Conservation (phyloP, 2,888 invertebrate genomes). For the Euzophera pinguis region DNA sequence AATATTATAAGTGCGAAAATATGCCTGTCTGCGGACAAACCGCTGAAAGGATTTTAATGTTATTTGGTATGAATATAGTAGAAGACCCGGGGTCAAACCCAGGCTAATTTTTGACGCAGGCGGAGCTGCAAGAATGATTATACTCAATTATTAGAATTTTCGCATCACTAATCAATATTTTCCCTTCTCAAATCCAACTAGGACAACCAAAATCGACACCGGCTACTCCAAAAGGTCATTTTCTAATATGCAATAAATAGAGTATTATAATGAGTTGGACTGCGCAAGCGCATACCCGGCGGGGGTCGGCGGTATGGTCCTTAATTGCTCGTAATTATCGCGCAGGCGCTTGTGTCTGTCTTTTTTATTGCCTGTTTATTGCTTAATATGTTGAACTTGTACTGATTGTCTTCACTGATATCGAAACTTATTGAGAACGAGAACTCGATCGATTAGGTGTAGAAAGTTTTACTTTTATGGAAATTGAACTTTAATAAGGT, state of each 20-base stretch:
- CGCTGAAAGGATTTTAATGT: too few species aligned
- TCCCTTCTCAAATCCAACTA: slow-evolving; percentile 17
- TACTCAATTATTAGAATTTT: too few species aligned
- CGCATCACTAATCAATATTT: not conserved
- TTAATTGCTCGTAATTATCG: slow-evolving; percentile 73
- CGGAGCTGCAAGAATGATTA: too few species aligned
- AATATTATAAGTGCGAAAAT: too few species aligned
- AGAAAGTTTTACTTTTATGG: not conserved
- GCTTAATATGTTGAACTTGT: slow-evolving; percentile 56
- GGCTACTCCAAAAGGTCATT: slow-evolving; percentile 35
- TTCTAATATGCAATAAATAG: slow-evolving; percentile 71
- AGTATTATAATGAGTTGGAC: slow-evolving; percentile 43
- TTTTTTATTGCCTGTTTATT: slow-evolving; percentile 71
- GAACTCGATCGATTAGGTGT: not conserved
- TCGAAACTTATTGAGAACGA: slow-evolving; percentile 25
- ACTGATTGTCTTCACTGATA: slow-evolving; percentile 40
- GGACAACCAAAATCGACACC: slow-evolving; percentile 39
- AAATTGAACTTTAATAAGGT: not conserved
- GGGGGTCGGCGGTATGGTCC: slow-evolving; percentile 51
- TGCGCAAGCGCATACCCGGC: slow-evolving; percentile 26
- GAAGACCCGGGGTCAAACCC: too few species aligned
- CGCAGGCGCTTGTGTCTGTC: slow-evolving; percentile 32
- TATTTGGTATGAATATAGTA: too few species aligned
- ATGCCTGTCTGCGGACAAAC: too few species aligned
- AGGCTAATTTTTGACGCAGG: too few species aligned